A percentile compares a stretch with the other conserved stretches of the same genome.
These are phyloP conservation scores for Pollenia amentaria DNA, from an alignment of 2,888 invertebrate genomes.

Conservation along the genomic window DNA sequence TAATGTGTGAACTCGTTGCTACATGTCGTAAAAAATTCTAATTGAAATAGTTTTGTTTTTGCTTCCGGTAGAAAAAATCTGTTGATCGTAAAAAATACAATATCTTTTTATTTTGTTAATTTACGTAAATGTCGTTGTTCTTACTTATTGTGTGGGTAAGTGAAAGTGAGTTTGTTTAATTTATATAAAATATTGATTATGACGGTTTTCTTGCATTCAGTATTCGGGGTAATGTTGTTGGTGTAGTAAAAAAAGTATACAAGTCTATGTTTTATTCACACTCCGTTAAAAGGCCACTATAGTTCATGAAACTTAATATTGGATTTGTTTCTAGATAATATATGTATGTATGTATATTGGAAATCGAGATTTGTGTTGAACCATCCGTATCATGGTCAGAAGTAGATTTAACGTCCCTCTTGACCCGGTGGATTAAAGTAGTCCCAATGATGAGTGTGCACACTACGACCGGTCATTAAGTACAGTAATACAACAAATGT, in stretches of 20 bases:
- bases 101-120: conserved; percentile 10
- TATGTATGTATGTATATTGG: background rate
- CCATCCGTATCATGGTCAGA: background rate
- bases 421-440: conserved; percentile 93
- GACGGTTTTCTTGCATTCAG: conserved; percentile 13
- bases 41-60: conserved; percentile 14
- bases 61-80: conserved; percentile 53
- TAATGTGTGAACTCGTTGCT: conserved; percentile 4
- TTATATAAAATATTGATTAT: conserved; percentile 51
- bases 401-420: conserved; percentile 81
- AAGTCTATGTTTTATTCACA: conserved; percentile 54
- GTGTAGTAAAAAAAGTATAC: conserved; percentile 48
- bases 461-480: conserved; percentile 89
- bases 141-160: conserved; percentile 19
- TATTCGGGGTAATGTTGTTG: conserved; percentile 11
- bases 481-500: conserved; percentile 91
- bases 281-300: conserved; percentile 59
- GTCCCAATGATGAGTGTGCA: conserved; percentile 94
- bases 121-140: conserved; percentile 32
- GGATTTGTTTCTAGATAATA: background rate
- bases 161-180: conserved; percentile 40
- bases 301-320: conserved; percentile 22
- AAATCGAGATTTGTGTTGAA: conserved; percentile 14
- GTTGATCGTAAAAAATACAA: conserved; percentile 50
- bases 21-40: conserved; percentile 31